Conservation (phyloP, 2,797 vertebrate genomes). For the Esox lucius region DNA sequence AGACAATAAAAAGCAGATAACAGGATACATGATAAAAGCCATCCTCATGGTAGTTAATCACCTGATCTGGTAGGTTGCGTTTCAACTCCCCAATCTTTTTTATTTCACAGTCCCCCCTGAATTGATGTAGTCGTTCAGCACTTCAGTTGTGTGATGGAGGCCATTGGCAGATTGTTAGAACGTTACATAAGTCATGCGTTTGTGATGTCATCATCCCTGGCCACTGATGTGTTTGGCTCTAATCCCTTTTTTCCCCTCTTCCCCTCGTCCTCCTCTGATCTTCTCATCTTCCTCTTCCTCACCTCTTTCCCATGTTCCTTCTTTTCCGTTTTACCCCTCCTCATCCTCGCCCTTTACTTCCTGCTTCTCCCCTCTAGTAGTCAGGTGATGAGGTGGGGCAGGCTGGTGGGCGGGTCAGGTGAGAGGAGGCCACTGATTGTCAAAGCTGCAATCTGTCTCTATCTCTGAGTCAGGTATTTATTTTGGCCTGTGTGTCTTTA, state of each 20-base stretch:
- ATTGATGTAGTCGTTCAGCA: no score
- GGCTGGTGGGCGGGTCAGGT: not conserved
- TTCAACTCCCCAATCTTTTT: no score
- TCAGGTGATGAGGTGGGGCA: not conserved
- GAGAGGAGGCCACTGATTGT: slow-evolving; percentile 26
- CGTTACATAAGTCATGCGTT: not conserved
- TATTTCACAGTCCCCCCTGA: no score
- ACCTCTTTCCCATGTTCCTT: not conserved
- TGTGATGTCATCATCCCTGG: slow-evolving; percentile 6
- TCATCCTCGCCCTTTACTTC: slow-evolving; percentile 25
- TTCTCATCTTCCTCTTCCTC: not conserved
- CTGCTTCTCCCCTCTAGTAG: slow-evolving; percentile 38
- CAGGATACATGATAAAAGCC: no score
- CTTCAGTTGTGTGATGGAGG: no score
- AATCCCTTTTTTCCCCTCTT: no score
- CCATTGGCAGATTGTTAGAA: not conserved
- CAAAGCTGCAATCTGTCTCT: slow-evolving; percentile 44
- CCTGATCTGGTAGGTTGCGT: no score
- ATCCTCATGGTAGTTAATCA: no score
- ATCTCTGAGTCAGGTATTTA: slow-evolving; percentile 68
- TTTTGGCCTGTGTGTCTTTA: slow-evolving; percentile 69
- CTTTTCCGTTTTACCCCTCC: no score
- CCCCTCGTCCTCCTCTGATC: no score
- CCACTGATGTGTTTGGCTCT: no score
- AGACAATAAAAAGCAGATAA: no score